Base-by-base conservation (phyloP, 2,888 invertebrate species). In the Amblyjoppa fuscipennis region DNA sequence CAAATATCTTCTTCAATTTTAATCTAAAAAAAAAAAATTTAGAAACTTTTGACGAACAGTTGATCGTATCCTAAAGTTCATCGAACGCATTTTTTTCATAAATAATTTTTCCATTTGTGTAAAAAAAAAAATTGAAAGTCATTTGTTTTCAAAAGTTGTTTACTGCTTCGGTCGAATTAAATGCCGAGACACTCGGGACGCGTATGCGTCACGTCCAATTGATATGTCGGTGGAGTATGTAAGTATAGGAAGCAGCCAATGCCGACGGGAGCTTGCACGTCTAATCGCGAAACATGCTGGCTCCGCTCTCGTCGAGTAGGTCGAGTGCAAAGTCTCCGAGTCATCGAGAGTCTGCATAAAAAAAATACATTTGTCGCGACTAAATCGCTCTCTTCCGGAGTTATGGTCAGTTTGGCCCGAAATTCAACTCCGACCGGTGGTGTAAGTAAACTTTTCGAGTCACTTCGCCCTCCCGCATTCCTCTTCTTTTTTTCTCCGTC, bases 361-460 rank as follows among this genome's bases (percentile, higher is more conserved):
- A 59, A 59, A 3, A 20, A 64, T 66, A 45, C n/a, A 66, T 41
- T 41, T 11, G 3, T 16, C 45, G 45, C 13, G 0, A 45, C 4
- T 16, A 16, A 45, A 45, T 45, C 45, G 45, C 25, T 51, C 34
- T 66, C 66, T 49, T 66, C 38, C 51, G 45, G 9, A 83, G 89
- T 81, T 87, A 93, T 92, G 93, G 92, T 93, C 88, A 92, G 93
- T 88, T 90, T 93, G 71, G 73, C 89, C 34, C 90, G 92, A 78
- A 87, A 89, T 79, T 90, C 89, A 41, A 91, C 90, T 86, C 89
- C 86, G n/a, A 90, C 89, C 56, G 88, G 90, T 82, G 91, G 92
- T 86, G 93, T 93, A 87, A 93, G 92, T 92, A 86, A 34, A 79
- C 64, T 73, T 45, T 45, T 45, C 45, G 45, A 16, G 13, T 45